Evolutionary conservation across 2,888 invertebrate species (phyloP), one percentile per base, ranked within the genome.

Genomic region (Drosophila borealis): DNA sequence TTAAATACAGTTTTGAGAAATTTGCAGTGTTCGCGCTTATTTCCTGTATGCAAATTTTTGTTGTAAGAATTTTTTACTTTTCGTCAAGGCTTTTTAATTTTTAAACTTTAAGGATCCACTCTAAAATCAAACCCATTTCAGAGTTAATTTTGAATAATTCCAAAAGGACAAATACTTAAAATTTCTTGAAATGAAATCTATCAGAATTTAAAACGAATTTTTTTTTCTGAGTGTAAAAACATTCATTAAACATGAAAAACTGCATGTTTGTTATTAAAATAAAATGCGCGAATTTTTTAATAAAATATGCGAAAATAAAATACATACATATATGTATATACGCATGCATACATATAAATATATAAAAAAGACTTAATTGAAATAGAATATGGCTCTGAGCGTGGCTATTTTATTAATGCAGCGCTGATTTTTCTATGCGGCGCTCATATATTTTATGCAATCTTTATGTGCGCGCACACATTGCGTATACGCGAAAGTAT

Each of bases 401-500:
- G 25, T 44, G 42, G 33, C 17, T 44, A 34, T 36, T 70, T 70
- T 71, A 61, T 65, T 65, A 74, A 71, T 65, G 42, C 46, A 56
- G 60, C 70, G 48, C 55, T 76, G 80, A 76, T 76, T 76, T 76
- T 76, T 62, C 76, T 65, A 55, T 76, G 37, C 44, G 41, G 34
- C 63, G 8, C 42, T n/a, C n/a, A 29, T 21, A 74, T 69, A 60
- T 63, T 74, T 68, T 56, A 61, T 70, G 57, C 70, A 57, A 44
- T 54, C 19, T 53, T 51, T 62, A 46, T 60, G 48, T 60, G 50
- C 17, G 44, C 19, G 49, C 49, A 29, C 56, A 50, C 42, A 39
- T 39, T 51, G 53, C 51, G 50, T 42, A 66, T 54, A 67, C 56
- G 54, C 37, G 56, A 21, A 25, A 2, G 34, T n/a, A 8, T 55